Evolutionary conservation across 2,113 vertebrate species (phyloP), one percentile per base, ranked within the genome.

Genomic region (Cynoglossus semilaevis): DNA sequence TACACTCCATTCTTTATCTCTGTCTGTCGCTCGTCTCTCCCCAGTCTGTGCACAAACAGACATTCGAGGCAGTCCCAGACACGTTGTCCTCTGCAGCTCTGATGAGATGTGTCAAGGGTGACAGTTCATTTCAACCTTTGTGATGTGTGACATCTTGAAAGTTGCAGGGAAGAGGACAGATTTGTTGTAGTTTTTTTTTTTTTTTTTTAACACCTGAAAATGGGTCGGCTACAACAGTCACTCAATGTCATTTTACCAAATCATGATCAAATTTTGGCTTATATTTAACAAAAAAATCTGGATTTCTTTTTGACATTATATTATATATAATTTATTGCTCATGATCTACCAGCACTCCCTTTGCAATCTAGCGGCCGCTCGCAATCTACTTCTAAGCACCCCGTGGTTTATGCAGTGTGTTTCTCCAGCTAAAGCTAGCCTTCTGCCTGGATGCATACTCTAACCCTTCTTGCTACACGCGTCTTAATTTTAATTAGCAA

Each of bases 1-100:
- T 80, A 81, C 65, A 57, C 74, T 70, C 64, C 34, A 59, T 45
- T n/a, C 40, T 65, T 19, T 67, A 54, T 61, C 76, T 71, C 54
- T 59, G 52, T 71, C 54, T 59, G 52, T 74, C 74, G 62, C 67
- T 82, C 76, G 53, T 59, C 55, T 46, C 47, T 53, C 45, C 47
- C 14, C 69, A 11, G 66, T 66, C 49, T 60, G 60, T 55, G 68
- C 18, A 57, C 10, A 8, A 14, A 63, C 72, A 53, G 71, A 66
- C 75, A 48, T 76, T 65, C 64, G 42, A 80, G 53, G 51, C 40
- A 10, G 40, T 18, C 51, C 44, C 66, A 76, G 74, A 77, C 80
- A 74, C 72, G 79, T 76, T 52, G 70, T 70, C 66, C 48, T 38
- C 63, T 16, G 12, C 14, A 2, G 63, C 75, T 47, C 70, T 65